Evolutionary conservation across 2,113 vertebrate species (phyloP).

Genomic region (Misgurnus mizolepis): DNA sequence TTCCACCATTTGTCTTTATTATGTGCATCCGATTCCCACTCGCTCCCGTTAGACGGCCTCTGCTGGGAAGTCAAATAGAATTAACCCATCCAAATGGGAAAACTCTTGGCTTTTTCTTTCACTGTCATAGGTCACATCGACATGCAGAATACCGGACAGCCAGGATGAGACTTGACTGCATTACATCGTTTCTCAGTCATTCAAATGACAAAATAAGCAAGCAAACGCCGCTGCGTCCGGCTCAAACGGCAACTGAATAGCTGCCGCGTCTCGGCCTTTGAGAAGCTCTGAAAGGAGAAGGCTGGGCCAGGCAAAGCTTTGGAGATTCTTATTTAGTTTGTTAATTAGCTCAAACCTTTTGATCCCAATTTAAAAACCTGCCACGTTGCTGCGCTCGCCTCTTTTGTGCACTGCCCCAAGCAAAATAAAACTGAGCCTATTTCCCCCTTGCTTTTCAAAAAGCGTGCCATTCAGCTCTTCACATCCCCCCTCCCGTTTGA

Average conservation of each 20-base stretch:
- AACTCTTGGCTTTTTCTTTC: constrained; percentile 52
- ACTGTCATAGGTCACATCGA: constrained; percentile 32
- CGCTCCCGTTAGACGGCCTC: constrained; percentile 53
- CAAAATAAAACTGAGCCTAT: constrained; percentile 68
- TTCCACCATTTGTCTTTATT: constrained; percentile 79
- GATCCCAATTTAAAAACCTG: constrained; percentile 77
- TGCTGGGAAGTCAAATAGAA: constrained; percentile 66
- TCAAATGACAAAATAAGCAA: neutral
- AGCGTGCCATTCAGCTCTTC: constrained; percentile 54
- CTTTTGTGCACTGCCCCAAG: constrained; percentile 69
- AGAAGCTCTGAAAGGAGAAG: constrained; percentile 44
- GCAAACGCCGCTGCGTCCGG: neutral
- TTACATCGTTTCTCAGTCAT: neutral
- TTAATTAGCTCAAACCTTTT: constrained; percentile 80
- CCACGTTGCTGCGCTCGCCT: constrained; percentile 62
- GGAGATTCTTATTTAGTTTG: constrained; percentile 74
- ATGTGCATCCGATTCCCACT: constrained; percentile 64
- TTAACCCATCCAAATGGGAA: constrained; percentile 63
- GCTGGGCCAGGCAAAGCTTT: constrained; percentile 59
- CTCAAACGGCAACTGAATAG: constrained; percentile 27
- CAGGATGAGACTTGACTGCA: constrained; percentile 14
- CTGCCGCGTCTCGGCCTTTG: constrained; percentile 23
- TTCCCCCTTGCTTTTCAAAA: constrained; percentile 62
- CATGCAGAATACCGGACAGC: neutral
- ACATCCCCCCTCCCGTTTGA: constrained; percentile 24